These are phyloP conservation scores for Sciurus niger DNA, from an alignment of 2,113 vertebrate genomes.

Conservation along the genomic window DNA sequence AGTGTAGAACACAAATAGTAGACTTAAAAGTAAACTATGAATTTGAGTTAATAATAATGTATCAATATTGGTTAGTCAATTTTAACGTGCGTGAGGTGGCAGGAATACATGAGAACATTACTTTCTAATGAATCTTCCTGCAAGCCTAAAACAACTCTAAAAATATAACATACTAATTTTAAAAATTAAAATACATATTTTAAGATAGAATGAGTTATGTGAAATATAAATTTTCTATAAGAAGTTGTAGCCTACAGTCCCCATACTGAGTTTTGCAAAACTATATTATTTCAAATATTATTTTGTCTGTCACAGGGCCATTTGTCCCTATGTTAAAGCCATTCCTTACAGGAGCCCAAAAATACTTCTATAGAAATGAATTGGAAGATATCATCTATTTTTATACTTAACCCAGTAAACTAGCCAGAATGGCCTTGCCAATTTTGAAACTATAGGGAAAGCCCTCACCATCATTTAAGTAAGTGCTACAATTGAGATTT, in stretches of 20 bases:
- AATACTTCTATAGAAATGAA: background rate
- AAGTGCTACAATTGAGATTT: constrained; percentile 54
- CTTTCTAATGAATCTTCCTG: background rate
- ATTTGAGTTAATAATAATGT: background rate
- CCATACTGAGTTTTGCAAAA: background rate
- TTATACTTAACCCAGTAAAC: background rate
- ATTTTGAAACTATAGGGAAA: constrained; percentile 14
- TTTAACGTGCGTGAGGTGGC: background rate
- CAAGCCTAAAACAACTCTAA: background rate
- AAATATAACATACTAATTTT: background rate
- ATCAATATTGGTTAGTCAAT: background rate
- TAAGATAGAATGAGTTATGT: background rate
- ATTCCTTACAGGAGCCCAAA: background rate
- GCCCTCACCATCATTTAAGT: constrained; percentile 37
- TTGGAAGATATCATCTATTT: background rate
- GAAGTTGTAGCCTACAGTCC: background rate
- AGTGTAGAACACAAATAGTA: background rate
- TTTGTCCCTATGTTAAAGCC: background rate
- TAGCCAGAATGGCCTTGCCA: background rate
- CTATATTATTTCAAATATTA: background rate
- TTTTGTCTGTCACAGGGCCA: background rate
- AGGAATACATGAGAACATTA: background rate
- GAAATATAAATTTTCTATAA: background rate
- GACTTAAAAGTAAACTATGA: background rate
- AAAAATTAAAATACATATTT: background rate